phyloP scores from a whole-genome alignment of 2,888 invertebrate species.

The Troides aeacus region DNA sequence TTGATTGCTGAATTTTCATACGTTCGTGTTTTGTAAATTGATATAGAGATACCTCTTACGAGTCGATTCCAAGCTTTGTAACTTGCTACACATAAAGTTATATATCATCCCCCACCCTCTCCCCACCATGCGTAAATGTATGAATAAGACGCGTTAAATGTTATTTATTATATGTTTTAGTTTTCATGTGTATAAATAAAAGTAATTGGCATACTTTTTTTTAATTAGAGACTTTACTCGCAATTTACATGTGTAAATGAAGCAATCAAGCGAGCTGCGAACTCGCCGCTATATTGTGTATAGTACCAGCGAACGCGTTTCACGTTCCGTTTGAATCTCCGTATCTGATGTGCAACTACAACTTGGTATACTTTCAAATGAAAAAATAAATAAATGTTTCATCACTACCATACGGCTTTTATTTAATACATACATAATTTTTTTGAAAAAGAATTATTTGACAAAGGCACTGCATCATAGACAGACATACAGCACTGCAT shows the following conservation, averaged over 20 bases:
- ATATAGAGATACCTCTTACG: slow-evolving; percentile 1
- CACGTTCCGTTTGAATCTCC: slow-evolving; percentile 79
- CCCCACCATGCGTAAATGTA: slow-evolving; percentile 2
- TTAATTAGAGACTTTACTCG: slow-evolving; percentile 2
- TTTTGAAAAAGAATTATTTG: neutral
- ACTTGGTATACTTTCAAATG: slow-evolving; percentile 80
- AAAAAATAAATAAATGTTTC: slow-evolving; percentile 76
- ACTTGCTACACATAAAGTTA: slow-evolving; percentile 5
- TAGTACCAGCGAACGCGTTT: slow-evolving; percentile 60
- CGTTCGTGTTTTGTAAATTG: slow-evolving; percentile 4
- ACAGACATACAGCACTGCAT: no score
- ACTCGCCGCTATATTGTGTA: slow-evolving; percentile 59
- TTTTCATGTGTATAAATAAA: slow-evolving; percentile 7
- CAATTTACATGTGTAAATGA: slow-evolving; percentile 19
- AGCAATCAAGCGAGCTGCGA: slow-evolving; percentile 20
- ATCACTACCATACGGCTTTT: slow-evolving; percentile 61
- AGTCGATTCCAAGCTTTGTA: slow-evolving; percentile 13
- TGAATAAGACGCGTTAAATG: slow-evolving; percentile 9
- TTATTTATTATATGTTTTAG: slow-evolving; percentile 21
- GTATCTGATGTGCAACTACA: slow-evolving; percentile 74
- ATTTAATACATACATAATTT: slow-evolving; percentile 23
- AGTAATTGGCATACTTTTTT: slow-evolving; percentile 6
- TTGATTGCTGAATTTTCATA: slow-evolving; percentile 28
- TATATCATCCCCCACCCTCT: neutral
- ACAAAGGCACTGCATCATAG: no score